Evolutionary conservation across 1,140 invertebrate species (phyloP).

Genomic region (Euura saliciscinereae): DNA sequence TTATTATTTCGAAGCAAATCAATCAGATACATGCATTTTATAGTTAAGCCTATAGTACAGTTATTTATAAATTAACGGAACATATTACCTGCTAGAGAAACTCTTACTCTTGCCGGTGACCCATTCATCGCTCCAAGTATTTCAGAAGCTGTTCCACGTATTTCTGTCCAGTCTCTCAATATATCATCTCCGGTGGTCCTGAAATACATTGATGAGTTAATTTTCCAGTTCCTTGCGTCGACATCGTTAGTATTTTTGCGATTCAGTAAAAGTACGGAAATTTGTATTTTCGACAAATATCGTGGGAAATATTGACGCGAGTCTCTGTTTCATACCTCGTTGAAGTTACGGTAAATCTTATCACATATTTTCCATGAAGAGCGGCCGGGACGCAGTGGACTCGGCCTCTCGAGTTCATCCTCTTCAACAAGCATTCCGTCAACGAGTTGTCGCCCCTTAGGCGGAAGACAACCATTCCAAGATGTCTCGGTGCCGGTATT

Average conservation of each 20-base stretch:
- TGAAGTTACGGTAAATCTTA: constrained; percentile 90
- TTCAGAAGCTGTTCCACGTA: constrained; percentile 77
- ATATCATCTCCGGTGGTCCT: constrained; percentile 89
- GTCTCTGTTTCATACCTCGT: constrained; percentile 58
- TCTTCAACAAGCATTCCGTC: constrained; percentile 84
- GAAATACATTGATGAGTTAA: constrained; percentile 6
- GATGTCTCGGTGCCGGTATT: constrained; percentile 83
- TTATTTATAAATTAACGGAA: constrained; percentile 12
- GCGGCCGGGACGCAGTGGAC: constrained; percentile 94
- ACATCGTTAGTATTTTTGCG: too few species aligned
- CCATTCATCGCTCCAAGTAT: constrained; percentile 66
- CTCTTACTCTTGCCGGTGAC: constrained; percentile 63
- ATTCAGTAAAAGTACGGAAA: too few species aligned
- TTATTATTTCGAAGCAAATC: constrained; percentile 9
- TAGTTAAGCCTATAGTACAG: background rate
- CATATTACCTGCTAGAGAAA: constrained; percentile 75
- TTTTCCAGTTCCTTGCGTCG: too few species aligned
- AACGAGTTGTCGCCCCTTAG: constrained; percentile 83
- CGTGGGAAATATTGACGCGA: background rate
- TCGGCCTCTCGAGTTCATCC: constrained; percentile 82
- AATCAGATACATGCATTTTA: constrained; percentile 17
- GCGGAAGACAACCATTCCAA: constrained; percentile 94
- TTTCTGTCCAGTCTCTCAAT: constrained; percentile 88
- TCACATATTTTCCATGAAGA: constrained; percentile 89
- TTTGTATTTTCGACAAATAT: background rate